Percentiles rank a stretch among this genome's conserved stretches.
These are phyloP conservation scores for Muschampia plurimacula DNA, from an alignment of 2,888 invertebrate species.

Conservation along the genomic window DNA sequence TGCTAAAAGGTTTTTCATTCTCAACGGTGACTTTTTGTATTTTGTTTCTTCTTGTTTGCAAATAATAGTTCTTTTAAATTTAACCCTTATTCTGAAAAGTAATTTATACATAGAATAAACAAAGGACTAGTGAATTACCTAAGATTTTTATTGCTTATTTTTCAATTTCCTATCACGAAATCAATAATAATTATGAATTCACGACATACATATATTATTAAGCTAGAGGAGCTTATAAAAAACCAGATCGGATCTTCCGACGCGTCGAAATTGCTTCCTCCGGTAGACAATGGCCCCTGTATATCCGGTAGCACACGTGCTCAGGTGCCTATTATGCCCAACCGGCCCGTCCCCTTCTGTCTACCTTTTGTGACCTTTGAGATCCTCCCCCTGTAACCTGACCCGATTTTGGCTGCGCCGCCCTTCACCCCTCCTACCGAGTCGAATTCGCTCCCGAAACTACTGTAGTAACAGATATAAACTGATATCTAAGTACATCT, in stretches of 20 bases:
- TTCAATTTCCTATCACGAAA: background rate
- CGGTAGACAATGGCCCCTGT: constrained; percentile 76
- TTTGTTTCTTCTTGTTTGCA: background rate
- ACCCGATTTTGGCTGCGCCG: constrained; percentile 72
- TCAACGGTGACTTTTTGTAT: background rate
- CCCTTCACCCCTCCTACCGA: constrained; percentile 80
- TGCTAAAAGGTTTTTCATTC: constrained; percentile 27
- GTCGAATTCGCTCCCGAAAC: constrained; percentile 56
- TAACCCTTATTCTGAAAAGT: too few species aligned
- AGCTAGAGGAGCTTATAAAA: constrained; percentile 52
- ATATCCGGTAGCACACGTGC: constrained; percentile 84
- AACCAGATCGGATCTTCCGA: constrained; percentile 76
- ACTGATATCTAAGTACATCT: constrained; percentile 69
- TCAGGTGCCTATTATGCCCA: constrained; percentile 82
- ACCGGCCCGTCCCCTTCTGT: constrained; percentile 57
- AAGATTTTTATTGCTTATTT: too few species aligned
- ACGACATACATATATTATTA: constrained; percentile 31
- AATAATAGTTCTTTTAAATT: background rate
- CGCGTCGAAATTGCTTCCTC: constrained; percentile 82
- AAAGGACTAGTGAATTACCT: too few species aligned
- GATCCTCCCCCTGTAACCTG: constrained; percentile 79
- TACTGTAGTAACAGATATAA: constrained; percentile 47
- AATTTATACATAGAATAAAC: too few species aligned
- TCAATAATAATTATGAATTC: constrained; percentile 26
- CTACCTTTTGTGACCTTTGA: constrained; percentile 66